Base-by-base conservation (phyloP, 1,140 invertebrate genomes). In the Meteorus sp. region DNA sequence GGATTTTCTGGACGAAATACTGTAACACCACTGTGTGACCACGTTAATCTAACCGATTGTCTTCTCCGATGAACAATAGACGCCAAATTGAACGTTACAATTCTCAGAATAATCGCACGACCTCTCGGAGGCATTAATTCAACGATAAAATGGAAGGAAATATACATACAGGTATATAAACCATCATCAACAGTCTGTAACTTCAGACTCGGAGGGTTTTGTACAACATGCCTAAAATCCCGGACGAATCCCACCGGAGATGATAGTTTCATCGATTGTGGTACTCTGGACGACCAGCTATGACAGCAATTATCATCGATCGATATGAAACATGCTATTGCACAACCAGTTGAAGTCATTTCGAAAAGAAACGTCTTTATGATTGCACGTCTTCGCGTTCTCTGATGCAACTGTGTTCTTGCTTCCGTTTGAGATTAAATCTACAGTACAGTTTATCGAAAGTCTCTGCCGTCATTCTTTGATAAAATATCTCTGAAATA, bases 261-360 rank as follows among this genome's bases (percentile, higher is more conserved):
- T 29, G 41, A 20, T 11, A 27, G 48, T 51, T 37, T 52, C 45
- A 59, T 59, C 47, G 56, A 59, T 52, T 22, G 27, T 19, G 11
- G 23, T 37, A 20, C 5, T 20, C 23, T 17, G 33, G 50, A 44
- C 31, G n/a, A 17, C n/a, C 20, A 45, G 45, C 45, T 59, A 52
- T 59, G 56, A 59, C 56, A 59, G 56, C 56, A 59, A 59, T 59
- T 59, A 59, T 59, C 56, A 52, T 15, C 29, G 47, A 52, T 52
- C 52, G n/a, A n/a, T n/a, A n/a, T n/a, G n/a, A n/a, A n/a, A n/a
- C n/a, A n/a, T n/a, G n/a, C n/a, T n/a, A n/a, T n/a, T n/a, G n/a
- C n/a, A n/a, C n/a, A n/a, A n/a, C n/a, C n/a, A n/a, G n/a, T n/a
- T n/a, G n/a, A n/a, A n/a, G n/a, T 52, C 50, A 22, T 11, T 22